Base-by-base conservation (phyloP, 2,888 invertebrate species). In the Gortyna flavago region DNA sequence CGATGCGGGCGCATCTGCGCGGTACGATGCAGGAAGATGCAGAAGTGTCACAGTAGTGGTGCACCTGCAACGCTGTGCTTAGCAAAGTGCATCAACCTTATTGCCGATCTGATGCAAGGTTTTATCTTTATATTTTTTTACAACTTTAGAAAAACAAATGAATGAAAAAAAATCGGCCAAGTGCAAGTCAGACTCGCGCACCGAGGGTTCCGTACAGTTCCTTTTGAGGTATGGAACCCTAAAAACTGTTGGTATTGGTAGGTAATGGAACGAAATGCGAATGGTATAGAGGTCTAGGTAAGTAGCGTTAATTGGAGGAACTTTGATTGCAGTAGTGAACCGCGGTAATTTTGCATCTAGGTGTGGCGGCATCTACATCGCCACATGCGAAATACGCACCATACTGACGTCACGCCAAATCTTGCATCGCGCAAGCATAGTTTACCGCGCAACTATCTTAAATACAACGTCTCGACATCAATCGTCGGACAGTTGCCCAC, bases 1-100 rank as follows among this genome's bases (percentile, higher is more conserved):
- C 89, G 84, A 87, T 88, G 89, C 86, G 85, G 81, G 87, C 88
- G 91, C 95, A 95, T 95, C 95, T 96, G 95, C 95, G 91, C 57
- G 32, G 13, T 41, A 72, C 41, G 29, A 51, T 16, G 54, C 7
- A 73, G 77, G 38, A 38, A 59, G 13, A 38, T 73, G 38, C 72
- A 86, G 80, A 84, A 84, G 87, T 64, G 5, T 11, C 51, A 80
- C 21, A 67, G 25, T 25, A 25, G 4, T 38, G 18, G 25, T 67
- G 51, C 65, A 80, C 79, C 59, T 80, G 80, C 83, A 54, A 41
- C 16, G 13, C 35, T 77, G 3, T 32, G 11, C n/a, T 62, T 7
- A 38, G 44, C n/a, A 35, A 62, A 62, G 35, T 18, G 35, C 11
- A 62, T 62, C 25, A 35, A 11, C 62, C 35, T 62, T 11, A 32